A percentile compares a stretch with the other conserved stretches of the same genome.
Conservation (phyloP, 1,140 invertebrate species). For the Monochamus saltuarius region DNA sequence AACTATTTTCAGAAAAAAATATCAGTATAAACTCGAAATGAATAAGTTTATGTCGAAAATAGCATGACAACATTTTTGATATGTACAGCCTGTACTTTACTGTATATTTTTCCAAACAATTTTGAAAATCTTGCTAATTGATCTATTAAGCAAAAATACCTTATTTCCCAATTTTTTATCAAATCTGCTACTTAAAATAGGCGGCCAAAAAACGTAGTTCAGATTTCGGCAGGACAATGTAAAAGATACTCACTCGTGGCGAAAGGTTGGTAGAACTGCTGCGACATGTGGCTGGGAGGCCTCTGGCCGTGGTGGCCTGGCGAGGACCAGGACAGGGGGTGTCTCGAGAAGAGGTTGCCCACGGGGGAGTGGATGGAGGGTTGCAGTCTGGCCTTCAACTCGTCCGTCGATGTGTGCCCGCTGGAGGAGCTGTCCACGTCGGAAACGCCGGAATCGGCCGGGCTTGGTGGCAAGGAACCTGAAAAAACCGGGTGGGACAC, state of each 20-base stretch:
- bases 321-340: slow-evolving; percentile 37
- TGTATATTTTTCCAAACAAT: too few species aligned
- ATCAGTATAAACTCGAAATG: too few species aligned
- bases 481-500: slow-evolving; percentile 30
- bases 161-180: too few species aligned
- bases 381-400: slow-evolving; percentile 75
- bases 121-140: too few species aligned
- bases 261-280: slow-evolving; percentile 44
- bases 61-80: too few species aligned
- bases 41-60: too few species aligned
- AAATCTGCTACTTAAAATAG: too few species aligned
- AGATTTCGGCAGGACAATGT: too few species aligned
- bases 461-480: slow-evolving; percentile 94
- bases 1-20: too few species aligned
- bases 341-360: slow-evolving; percentile 39
- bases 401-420: slow-evolving; percentile 81
- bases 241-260: slow-evolving; percentile 37
- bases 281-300: slow-evolving; percentile 39
- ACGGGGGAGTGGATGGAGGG: slow-evolving; percentile 47
- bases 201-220: too few species aligned
- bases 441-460: slow-evolving; percentile 94
- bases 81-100: too few species aligned
- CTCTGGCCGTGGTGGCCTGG: slow-evolving; percentile 39
- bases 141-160: too few species aligned
- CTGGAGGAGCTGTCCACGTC: slow-evolving; percentile 94